Evolutionary conservation across 2,888 invertebrate genomes (phyloP).

Genomic region (Tetrapedia diversipes): DNA sequence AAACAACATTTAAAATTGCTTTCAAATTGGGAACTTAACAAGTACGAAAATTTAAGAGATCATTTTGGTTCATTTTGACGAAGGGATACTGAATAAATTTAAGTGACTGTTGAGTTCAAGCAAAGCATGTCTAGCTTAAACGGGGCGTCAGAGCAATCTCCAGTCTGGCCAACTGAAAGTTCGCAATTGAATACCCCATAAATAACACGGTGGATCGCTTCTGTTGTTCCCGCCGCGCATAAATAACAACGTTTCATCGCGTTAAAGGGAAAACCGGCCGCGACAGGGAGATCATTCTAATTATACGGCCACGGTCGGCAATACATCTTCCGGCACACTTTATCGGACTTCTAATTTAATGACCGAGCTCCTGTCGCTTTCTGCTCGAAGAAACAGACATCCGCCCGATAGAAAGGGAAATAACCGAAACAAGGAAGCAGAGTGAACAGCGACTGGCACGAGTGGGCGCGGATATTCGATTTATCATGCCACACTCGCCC

Average conservation of each 20-base stretch:
- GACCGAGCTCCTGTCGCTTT: conserved; percentile 60
- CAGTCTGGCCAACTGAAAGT: background rate
- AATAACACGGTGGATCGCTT: background rate
- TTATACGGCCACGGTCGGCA: conserved; percentile 19
- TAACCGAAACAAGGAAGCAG: conserved; percentile 52
- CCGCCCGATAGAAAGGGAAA: conserved; percentile 59
- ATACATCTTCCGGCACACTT: conserved; percentile 49
- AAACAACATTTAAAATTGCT: too few species aligned
- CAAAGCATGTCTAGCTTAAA: too few species aligned
- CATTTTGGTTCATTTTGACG: too few species aligned
- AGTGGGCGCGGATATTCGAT: conserved; percentile 53
- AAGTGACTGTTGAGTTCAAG: too few species aligned
- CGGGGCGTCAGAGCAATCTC: background rate
- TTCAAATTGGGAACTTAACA: too few species aligned
- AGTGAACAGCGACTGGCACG: conserved; percentile 56
- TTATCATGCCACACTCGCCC: conserved; percentile 16
- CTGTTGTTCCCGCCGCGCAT: background rate
- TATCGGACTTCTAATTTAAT: conserved; percentile 58
- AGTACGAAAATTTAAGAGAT: too few species aligned
- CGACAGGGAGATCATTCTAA: conserved; percentile 40
- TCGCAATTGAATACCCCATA: background rate
- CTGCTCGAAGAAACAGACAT: conserved; percentile 62
- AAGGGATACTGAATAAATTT: too few species aligned
- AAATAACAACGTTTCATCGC: background rate
- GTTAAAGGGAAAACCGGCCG: conserved; percentile 15